Conservation (phyloP, 2,888 invertebrate genomes). For the Callyntrura guangdongensis region DNA sequence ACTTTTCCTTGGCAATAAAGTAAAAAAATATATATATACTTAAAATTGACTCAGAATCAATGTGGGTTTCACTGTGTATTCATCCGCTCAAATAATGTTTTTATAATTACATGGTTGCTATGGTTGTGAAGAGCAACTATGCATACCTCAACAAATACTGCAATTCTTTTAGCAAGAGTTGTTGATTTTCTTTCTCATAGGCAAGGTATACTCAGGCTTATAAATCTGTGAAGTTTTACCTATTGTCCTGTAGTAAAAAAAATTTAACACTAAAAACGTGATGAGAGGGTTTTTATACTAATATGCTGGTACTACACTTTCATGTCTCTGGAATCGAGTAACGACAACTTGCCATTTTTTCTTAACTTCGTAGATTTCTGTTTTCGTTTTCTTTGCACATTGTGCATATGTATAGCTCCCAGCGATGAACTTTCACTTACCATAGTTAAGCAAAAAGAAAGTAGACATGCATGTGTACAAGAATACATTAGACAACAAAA, state of each 20-base stretch:
- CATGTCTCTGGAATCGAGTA: background rate
- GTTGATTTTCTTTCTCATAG: no score
- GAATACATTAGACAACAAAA: slow-evolving; percentile 16
- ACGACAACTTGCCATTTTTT: background rate
- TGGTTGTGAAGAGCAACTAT: background rate
- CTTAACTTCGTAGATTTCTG: no score
- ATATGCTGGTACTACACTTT: no score
- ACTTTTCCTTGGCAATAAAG: background rate
- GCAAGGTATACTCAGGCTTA: no score
- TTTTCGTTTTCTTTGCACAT: no score
- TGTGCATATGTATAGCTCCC: background rate
- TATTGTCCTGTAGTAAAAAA: no score
- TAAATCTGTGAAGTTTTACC: no score
- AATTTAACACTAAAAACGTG: no score
- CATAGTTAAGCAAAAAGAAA: slow-evolving; percentile 55
- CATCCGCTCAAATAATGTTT: background rate
- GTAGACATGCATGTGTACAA: background rate
- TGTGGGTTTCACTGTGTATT: background rate
- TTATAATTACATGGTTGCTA: background rate
- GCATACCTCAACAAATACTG: no score
- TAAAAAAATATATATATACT: background rate
- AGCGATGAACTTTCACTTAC: slow-evolving; percentile 58
- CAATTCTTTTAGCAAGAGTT: no score
- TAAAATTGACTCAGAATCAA: background rate
- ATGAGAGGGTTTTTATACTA: no score